Evolutionary conservation across 1,140 invertebrate species (phyloP).

Genomic region (Mya arenaria): DNA sequence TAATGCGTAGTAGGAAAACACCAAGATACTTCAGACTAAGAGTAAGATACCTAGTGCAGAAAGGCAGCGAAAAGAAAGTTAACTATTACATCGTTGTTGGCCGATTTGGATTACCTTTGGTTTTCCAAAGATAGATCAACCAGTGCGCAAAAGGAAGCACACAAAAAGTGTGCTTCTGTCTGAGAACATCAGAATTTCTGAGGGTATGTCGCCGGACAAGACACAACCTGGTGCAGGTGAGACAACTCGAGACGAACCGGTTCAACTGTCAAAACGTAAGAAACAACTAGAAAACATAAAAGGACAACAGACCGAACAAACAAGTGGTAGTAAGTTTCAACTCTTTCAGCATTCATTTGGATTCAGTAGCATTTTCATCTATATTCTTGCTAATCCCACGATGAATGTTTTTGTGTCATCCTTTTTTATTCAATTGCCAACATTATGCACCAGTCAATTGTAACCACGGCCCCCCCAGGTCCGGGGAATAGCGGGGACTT

Average conservation of each 20-base stretch:
- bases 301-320: neutral
- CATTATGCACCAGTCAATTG: no score
- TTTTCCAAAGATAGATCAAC: conserved; percentile 44
- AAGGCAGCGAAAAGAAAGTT: no score
- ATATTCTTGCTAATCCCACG: no score
- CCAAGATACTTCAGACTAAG: no score
- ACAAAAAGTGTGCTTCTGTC: conserved; percentile 35
- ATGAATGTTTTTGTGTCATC: no score
- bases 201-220: neutral
- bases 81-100: conserved; percentile 28
- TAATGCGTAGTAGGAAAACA: no score
- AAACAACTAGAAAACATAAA: conserved; percentile 46
- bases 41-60: no score
- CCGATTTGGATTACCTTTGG: neutral
- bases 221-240: neutral
- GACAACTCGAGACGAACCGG: conserved; percentile 4
- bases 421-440: no score
- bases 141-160: conserved; percentile 45
- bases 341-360: no score
- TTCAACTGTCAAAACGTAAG: conserved; percentile 32
- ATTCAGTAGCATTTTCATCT: no score
- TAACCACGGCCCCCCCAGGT: no score
- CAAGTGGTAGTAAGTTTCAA: neutral
- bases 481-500: no score
- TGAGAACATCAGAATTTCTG: neutral